Base-by-base conservation (phyloP, 1,140 invertebrate genomes). In the Apis florea region DNA sequence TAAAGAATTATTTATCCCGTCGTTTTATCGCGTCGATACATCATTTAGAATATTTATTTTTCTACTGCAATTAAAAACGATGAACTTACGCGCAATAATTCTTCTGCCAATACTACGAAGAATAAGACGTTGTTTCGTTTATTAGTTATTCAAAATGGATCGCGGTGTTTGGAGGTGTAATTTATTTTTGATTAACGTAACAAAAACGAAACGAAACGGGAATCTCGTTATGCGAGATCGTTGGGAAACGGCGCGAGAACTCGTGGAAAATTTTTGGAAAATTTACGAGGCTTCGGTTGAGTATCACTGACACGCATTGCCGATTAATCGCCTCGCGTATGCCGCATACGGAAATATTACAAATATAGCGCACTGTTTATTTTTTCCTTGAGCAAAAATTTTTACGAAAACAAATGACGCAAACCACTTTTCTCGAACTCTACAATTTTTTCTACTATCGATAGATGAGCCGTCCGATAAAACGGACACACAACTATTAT, bases 251-350 rank as follows among this genome's bases (percentile, higher is more conserved):
- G 6, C 31, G 31, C 31, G 31, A 40, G 31, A 31, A 0, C 12
- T 31, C n/a, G 68, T 72, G 68, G 49, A 72, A 54, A 64, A 54
- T 40, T 64, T 64, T 64, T 21, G 26, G 26, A 47, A n/a, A 54
- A 6, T 17, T 21, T 11, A 11, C 10, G 12, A 31, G 24, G 54
- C 53, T 19, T 8, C 40, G 40, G 53, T 82, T 83, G 80, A 87
- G 72, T 49, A 10, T 54, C 83, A 83, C 86, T 81, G 75, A 56
- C 54, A 74, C 56, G 69, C 81, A 83, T 83, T 47, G 31, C 10
- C 71, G 71, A 85, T 81, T 85, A 85, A 85, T 85, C 64, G 70
- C 40, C n/a, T 59, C 83, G 71, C 56, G 47, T 51, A 53, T 24
- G 49, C 49, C 67, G 70, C 51, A 53, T 64, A 26, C 12, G 51